phyloP scores from a whole-genome alignment of 2,888 invertebrate genomes.

The Torymus aiolomorphi region DNA sequence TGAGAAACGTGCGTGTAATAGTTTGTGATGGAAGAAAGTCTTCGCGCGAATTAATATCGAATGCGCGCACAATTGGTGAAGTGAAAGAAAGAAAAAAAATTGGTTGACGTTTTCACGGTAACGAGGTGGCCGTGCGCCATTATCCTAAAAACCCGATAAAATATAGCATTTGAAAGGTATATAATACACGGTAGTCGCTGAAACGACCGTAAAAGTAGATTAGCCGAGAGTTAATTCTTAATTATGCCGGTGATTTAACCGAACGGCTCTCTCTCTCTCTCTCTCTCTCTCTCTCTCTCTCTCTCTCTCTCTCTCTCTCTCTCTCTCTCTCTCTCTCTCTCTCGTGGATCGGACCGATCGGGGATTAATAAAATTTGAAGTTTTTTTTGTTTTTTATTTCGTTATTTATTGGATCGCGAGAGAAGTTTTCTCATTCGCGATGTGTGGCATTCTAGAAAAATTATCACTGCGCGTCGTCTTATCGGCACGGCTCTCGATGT shows the following conservation, averaged over 20 bases:
- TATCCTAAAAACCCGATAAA: slow-evolving; percentile 7
- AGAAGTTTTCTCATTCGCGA: too few relatives aligned
- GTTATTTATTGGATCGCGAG: slow-evolving; percentile 13
- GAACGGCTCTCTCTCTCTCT: too few relatives aligned
- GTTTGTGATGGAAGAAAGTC: slow-evolving; percentile 34
- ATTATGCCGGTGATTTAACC: slow-evolving; percentile 25
- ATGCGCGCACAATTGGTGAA: background rate
- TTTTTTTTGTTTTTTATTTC: background rate
- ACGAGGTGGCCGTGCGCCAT: background rate
- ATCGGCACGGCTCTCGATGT: background rate
- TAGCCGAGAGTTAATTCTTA: slow-evolving; percentile 24
- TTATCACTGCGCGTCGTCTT: background rate
- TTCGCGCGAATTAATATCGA: slow-evolving; percentile 30
- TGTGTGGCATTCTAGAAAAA: too few relatives aligned
- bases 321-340: too few relatives aligned
- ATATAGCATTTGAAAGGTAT: background rate
- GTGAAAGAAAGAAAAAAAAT: too few relatives aligned
- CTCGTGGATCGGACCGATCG: too few relatives aligned
- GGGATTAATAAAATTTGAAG: slow-evolving; percentile 35
- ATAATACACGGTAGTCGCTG: too few relatives aligned
- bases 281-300: too few relatives aligned
- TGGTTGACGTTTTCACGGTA: background rate
- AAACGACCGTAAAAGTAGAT: slow-evolving; percentile 14
- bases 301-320: too few relatives aligned
- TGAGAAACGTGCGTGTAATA: slow-evolving; percentile 12